Percentiles rank a stretch among this genome's conserved stretches.
These are phyloP conservation scores for Seriola dumerili DNA, from an alignment of 2,113 vertebrate species.

Conservation along the genomic window DNA sequence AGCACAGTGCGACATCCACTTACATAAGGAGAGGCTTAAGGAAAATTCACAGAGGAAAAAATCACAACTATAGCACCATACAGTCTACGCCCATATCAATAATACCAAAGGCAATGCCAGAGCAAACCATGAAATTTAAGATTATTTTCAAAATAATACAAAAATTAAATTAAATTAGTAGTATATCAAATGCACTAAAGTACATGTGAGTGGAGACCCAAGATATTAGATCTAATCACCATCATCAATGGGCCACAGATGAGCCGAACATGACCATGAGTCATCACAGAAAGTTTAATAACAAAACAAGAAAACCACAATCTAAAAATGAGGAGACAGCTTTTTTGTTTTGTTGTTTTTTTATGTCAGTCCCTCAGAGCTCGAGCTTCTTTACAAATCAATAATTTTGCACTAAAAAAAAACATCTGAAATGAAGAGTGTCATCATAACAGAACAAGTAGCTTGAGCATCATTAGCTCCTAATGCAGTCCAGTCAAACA, in stretches of 20 bases:
- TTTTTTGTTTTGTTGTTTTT: neutral
- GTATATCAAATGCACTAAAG: too few species aligned
- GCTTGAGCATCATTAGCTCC: neutral
- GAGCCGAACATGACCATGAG: neutral
- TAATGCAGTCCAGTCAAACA: neutral
- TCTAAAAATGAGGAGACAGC: neutral
- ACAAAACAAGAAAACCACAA: neutral
- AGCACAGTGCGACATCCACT: conserved; percentile 30
- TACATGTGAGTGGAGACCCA: too few species aligned
- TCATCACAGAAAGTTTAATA: neutral
- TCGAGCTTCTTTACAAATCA: neutral
- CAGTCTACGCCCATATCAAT: neutral
- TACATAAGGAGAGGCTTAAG: conserved; percentile 56
- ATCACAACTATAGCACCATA: neutral
- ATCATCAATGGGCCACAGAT: neutral
- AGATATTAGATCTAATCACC: too few species aligned
- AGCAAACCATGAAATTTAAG: neutral
- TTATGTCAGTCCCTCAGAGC: neutral
- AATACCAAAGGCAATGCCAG: neutral
- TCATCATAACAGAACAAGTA: neutral
- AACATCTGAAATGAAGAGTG: neutral
- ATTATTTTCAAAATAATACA: too few species aligned
- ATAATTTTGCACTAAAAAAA: neutral
- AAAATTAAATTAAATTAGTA: neutral
- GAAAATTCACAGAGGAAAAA: conserved; percentile 19